Conservation (phyloP, 1,140 invertebrate species). For the Paramacrobiotus metropolitanus region DNA sequence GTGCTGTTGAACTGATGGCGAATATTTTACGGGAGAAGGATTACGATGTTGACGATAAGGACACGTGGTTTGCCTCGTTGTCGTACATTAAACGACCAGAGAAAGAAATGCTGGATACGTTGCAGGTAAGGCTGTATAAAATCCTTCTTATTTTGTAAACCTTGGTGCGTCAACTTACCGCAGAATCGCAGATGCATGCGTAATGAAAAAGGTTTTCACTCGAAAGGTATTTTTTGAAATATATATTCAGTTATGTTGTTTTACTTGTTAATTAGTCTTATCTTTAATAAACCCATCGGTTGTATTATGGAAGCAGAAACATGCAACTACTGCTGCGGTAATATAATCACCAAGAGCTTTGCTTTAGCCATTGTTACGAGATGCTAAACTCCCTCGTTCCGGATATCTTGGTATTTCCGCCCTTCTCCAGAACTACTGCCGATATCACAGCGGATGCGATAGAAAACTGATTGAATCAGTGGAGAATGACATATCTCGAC, state of each 20-base stretch:
- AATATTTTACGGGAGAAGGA: background rate
- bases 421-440: background rate
- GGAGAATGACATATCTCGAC: too few species aligned
- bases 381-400: background rate
- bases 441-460: background rate
- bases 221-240: too few species aligned
- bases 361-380: background rate
- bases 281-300: too few species aligned
- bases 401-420: conserved; percentile 1
- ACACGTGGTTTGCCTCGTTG: background rate
- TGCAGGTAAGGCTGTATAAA: too few species aligned
- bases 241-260: too few species aligned
- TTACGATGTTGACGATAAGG: background rate
- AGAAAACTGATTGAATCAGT: background rate
- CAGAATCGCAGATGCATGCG: background rate
- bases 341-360: background rate
- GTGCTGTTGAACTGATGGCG: background rate
- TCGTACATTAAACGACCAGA: background rate
- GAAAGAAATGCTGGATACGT: background rate
- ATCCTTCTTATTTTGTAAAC: too few species aligned
- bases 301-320: too few species aligned
- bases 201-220: too few species aligned
- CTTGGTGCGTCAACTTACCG: background rate
- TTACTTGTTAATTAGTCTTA: too few species aligned
- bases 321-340: background rate